Conservation (phyloP, 2,113 vertebrate species). For the Pithys albifrons region DNA sequence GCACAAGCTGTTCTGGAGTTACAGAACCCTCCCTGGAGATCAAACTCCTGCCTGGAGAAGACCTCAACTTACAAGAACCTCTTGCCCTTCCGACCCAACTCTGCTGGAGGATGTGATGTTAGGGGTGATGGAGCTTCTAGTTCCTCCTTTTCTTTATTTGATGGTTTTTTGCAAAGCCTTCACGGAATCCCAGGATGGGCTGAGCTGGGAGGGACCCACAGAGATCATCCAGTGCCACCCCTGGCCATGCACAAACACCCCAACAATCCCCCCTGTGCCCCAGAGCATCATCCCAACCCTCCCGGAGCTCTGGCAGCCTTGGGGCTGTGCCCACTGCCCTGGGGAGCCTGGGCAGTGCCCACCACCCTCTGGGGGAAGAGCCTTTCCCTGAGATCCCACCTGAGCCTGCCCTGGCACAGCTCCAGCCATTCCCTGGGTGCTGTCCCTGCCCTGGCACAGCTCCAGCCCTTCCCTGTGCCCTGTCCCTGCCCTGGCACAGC, state of each 20-base stretch:
- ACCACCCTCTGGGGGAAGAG: not conserved
- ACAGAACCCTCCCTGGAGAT: not conserved
- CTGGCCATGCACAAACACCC: not conserved
- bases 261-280: not conserved
- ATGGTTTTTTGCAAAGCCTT: not conserved
- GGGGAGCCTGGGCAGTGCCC: not conserved
- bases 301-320: not conserved
- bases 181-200: not conserved
- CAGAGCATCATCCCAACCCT: not conserved
- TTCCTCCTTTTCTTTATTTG: not conserved
- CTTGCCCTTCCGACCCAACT: not conserved
- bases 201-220: not conserved
- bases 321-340: not conserved
- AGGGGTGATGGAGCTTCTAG: no score
- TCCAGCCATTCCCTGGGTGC: no score
- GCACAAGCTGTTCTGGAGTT: not conserved
- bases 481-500: no score
- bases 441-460: no score
- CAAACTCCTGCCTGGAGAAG: not conserved
- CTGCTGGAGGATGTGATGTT: not conserved
- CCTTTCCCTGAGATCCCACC: no score
- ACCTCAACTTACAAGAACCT: not conserved
- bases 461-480: no score
- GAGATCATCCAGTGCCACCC: not conserved
- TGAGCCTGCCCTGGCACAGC: not conserved